Percentiles rank a stretch among this genome's conserved stretches.
Conservation (phyloP, 2,888 invertebrate species). For the Apoda limacodes region DNA sequence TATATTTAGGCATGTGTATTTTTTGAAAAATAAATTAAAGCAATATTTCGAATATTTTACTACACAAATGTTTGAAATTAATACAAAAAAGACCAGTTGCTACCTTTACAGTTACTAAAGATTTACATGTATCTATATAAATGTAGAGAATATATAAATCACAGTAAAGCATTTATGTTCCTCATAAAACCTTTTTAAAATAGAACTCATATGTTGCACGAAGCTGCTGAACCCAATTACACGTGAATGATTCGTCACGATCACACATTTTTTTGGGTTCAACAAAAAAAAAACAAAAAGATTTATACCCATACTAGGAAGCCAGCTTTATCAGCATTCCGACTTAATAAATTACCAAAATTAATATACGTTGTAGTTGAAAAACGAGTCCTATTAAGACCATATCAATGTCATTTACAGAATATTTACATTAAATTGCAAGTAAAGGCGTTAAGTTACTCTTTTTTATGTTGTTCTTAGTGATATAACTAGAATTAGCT, state of each 20-base stretch:
- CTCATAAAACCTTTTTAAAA: slow-evolving; percentile 55
- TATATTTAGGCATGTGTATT: no score
- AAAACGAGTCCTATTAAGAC: no score
- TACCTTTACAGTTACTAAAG: slow-evolving; percentile 4
- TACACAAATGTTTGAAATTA: slow-evolving; percentile 1
- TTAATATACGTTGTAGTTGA: no score
- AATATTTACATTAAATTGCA: no score
- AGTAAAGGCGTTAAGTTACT: no score
- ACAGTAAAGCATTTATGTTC: slow-evolving; percentile 64
- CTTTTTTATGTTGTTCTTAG: no score
- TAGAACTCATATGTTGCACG: slow-evolving; percentile 62
- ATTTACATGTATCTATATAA: slow-evolving; percentile 21
- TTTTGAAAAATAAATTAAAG: no score
- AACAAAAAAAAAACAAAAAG: slow-evolving; percentile 51
- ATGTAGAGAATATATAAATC: slow-evolving; percentile 27
- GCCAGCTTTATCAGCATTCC: slow-evolving; percentile 41
- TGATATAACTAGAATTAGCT: slow-evolving; percentile 6
- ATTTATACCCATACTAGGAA: slow-evolving; percentile 50
- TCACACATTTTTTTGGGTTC: slow-evolving; percentile 53
- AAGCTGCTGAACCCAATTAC: slow-evolving; percentile 63
- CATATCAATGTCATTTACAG: no score
- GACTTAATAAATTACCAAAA: slow-evolving; percentile 43
- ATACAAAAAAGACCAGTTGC: slow-evolving; percentile 12
- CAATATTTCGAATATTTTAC: no score
- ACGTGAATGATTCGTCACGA: slow-evolving; percentile 62